Evolutionary conservation across 2,113 vertebrate species (phyloP).

Genomic region (Peromyscus californicus): DNA sequence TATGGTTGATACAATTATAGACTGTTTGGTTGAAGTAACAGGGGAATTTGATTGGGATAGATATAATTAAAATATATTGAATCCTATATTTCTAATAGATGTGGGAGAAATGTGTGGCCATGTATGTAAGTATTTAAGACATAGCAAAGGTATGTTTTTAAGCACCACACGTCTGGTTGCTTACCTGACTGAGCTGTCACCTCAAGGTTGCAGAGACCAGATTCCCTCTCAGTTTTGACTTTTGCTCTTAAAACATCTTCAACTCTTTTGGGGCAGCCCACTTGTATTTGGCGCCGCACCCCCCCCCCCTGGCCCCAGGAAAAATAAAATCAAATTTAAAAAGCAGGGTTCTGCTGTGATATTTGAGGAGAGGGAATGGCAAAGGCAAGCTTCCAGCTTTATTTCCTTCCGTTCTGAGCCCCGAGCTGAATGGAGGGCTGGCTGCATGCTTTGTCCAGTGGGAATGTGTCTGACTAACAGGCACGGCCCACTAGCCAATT

Average conservation of each 20-base stretch:
- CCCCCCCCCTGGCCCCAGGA: too few relatives aligned
- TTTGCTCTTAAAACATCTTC: background rate
- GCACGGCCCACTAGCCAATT: background rate
- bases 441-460: background rate
- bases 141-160: background rate
- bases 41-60: background rate
- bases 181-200: background rate
- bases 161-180: background rate
- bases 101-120: background rate
- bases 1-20: constrained; percentile 25
- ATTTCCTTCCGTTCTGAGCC: background rate
- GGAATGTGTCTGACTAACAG: background rate
- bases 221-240: background rate
- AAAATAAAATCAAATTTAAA: too few relatives aligned
- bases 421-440: background rate
- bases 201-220: background rate
- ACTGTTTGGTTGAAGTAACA: background rate
- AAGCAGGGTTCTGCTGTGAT: background rate
- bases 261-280: background rate
- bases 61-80: background rate
- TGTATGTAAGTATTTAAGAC: background rate
- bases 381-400: background rate
- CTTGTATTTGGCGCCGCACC: too few relatives aligned
- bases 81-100: background rate
- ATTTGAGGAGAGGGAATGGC: background rate